A percentile compares a stretch with the other conserved stretches of the same genome.
Conservation (phyloP, 2,113 vertebrate species). For the Corvus cornix region DNA sequence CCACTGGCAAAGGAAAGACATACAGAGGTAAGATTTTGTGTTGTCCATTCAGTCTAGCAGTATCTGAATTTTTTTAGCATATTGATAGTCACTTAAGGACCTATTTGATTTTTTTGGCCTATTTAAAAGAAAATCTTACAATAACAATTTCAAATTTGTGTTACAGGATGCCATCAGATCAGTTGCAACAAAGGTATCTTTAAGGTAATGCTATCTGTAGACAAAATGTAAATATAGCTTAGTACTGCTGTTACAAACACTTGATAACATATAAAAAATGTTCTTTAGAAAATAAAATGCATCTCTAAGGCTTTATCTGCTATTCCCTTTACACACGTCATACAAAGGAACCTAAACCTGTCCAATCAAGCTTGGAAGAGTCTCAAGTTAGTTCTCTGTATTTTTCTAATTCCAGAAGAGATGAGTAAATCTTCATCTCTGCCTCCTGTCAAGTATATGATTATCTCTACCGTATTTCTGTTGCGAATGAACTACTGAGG, state of each 20-base stretch:
- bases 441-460: background rate
- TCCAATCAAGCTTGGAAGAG: background rate
- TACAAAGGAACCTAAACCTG: background rate
- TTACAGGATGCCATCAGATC: background rate
- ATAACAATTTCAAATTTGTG: background rate
- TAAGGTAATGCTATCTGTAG: background rate
- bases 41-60: background rate
- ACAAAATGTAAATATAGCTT: background rate
- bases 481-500: background rate
- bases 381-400: background rate
- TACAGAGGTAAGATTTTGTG: conserved; percentile 17
- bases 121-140: background rate
- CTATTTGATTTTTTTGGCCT: background rate
- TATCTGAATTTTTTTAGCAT: background rate
- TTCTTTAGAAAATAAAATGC: background rate
- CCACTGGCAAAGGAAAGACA: conserved; percentile 83
- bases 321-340: background rate
- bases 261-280: background rate
- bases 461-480: background rate
- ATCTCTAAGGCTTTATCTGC: background rate
- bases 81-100: background rate
- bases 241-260: background rate
- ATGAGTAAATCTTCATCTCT: background rate
- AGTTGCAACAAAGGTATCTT: background rate
- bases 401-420: background rate